A percentile compares a stretch with the other conserved stretches of the same genome.
Evolutionary conservation across 2,888 invertebrate genomes (phyloP).

Genomic region (Ornithoptera priamus): DNA sequence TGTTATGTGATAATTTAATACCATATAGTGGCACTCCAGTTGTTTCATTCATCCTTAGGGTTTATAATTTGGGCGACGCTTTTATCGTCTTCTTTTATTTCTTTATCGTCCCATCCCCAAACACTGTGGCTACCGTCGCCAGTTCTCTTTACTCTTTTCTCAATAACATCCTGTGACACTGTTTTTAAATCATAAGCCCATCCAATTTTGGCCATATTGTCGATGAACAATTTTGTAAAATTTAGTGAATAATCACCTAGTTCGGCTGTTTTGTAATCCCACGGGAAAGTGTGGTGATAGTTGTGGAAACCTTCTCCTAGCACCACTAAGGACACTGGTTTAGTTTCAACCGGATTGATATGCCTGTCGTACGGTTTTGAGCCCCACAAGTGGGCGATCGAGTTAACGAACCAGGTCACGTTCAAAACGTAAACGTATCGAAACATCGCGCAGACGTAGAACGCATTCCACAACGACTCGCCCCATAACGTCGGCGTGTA

Average conservation of each 20-base stretch:
- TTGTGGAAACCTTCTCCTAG: slow-evolving; percentile 93
- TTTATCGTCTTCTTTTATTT: slow-evolving; percentile 28
- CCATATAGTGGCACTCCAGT: background rate
- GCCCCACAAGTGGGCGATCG: slow-evolving; percentile 90
- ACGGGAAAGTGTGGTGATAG: slow-evolving; percentile 92
- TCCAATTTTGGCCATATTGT: slow-evolving; percentile 89
- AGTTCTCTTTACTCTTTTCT: slow-evolving; percentile 85
- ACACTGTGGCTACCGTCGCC: slow-evolving; percentile 86
- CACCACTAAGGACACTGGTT: slow-evolving; percentile 82
- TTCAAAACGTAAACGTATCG: slow-evolving; percentile 89
- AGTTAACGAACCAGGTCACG: slow-evolving; percentile 94
- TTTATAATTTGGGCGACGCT: slow-evolving; percentile 21
- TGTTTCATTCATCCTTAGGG: slow-evolving; percentile 21
- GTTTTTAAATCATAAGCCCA: slow-evolving; percentile 93
- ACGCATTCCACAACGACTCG: slow-evolving; percentile 83
- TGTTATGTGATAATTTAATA: background rate
- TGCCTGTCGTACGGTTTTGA: slow-evolving; percentile 85
- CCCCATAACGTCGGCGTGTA: slow-evolving; percentile 88
- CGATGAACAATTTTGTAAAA: slow-evolving; percentile 87
- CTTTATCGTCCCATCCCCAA: slow-evolving; percentile 87
- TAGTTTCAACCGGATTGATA: slow-evolving; percentile 87
- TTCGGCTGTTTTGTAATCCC: slow-evolving; percentile 92
- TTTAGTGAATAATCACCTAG: slow-evolving; percentile 85
- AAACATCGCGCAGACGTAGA: slow-evolving; percentile 85
- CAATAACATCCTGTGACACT: slow-evolving; percentile 84